These are phyloP conservation scores for Enteromius treurensis DNA, from an alignment of 2,797 vertebrate genomes.

Conservation along the genomic window DNA sequence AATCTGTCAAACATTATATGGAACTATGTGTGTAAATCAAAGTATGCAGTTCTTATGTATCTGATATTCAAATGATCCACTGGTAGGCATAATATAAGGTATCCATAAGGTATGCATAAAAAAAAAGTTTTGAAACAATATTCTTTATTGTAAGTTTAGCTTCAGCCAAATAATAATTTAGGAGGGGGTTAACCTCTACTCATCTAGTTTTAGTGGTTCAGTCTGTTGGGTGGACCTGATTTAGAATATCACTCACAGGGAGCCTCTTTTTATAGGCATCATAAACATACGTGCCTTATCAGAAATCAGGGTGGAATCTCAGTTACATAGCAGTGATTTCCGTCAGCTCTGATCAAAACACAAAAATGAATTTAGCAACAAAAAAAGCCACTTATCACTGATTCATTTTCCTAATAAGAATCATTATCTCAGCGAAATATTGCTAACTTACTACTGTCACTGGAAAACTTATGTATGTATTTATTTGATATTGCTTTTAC, in stretches of 20 bases:
- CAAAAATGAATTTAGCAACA: slow-evolving; percentile 23
- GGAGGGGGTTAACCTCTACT: neutral
- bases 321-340: slow-evolving; percentile 46
- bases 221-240: neutral
- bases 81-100: too few relatives aligned
- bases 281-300: slow-evolving; percentile 51
- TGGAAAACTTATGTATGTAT: neutral
- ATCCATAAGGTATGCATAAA: neutral
- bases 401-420: neutral
- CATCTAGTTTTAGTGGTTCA: slow-evolving; percentile 6
- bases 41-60: neutral
- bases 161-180: neutral
- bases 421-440: slow-evolving; percentile 3
- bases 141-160: neutral
- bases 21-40: neutral
- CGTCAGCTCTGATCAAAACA: slow-evolving; percentile 7
- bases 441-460: neutral
- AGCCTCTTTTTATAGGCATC: slow-evolving; percentile 44
- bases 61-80: too few relatives aligned
- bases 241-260: neutral
- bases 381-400: neutral
- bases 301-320: slow-evolving; percentile 39
- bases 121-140: neutral
- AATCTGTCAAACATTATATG: slow-evolving; percentile 1
- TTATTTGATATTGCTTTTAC: neutral